phyloP scores from a whole-genome alignment of 2,797 vertebrate species.

The Orestias chungarensis region DNA sequence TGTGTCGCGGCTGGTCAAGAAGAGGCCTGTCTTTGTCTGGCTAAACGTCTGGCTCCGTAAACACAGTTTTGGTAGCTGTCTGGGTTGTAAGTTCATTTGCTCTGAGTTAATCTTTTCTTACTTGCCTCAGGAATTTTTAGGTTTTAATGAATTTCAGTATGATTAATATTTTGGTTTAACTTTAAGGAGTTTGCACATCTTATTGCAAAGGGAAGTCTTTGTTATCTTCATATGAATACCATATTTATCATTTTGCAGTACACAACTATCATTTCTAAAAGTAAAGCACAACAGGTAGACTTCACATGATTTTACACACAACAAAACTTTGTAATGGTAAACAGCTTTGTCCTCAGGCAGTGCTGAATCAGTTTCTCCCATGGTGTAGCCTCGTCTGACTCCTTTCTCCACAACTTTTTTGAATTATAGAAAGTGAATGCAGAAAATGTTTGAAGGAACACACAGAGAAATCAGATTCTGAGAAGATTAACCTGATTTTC shows the following conservation, averaged over 20 bases:
- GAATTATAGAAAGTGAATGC: constrained; percentile 44
- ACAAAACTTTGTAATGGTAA: constrained; percentile 13
- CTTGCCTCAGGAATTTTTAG: constrained; percentile 34
- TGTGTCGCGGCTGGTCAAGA: constrained; percentile 64
- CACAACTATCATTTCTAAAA: background rate
- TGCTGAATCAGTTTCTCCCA: constrained; percentile 31
- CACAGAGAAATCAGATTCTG: constrained; percentile 19
- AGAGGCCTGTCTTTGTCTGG: constrained; percentile 71
- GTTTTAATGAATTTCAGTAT: constrained; percentile 50
- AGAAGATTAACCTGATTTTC: constrained; percentile 41
- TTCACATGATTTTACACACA: constrained; percentile 12
- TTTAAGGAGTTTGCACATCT: constrained; percentile 25
- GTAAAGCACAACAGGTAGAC: background rate
- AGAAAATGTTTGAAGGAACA: constrained; percentile 41
- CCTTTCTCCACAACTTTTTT: background rate
- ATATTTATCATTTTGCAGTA: background rate
- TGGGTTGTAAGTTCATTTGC: constrained; percentile 55
- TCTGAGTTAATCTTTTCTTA: constrained; percentile 26
- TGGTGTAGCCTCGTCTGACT: constrained; percentile 2
- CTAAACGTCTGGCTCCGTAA: constrained; percentile 53
- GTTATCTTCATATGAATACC: background rate
- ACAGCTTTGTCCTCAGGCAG: constrained; percentile 6
- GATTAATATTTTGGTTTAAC: constrained; percentile 36
- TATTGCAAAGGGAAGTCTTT: constrained; percentile 1
- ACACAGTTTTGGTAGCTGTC: constrained; percentile 46